phyloP scores from a whole-genome alignment of 2,113 vertebrate genomes.

The Sciurus niger region DNA sequence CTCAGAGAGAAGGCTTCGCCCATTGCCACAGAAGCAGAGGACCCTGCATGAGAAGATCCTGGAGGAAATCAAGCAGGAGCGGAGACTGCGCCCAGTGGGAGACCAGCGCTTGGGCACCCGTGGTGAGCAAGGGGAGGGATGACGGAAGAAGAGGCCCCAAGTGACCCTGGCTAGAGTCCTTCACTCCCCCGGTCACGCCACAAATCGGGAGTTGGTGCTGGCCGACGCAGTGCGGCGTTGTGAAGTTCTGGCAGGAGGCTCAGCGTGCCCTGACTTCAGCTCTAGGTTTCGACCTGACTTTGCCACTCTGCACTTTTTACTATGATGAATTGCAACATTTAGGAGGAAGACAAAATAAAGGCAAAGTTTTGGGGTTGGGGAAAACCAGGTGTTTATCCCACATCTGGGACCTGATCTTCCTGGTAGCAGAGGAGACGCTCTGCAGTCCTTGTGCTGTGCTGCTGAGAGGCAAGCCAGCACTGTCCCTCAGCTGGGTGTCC shows the following conservation, averaged over 20 bases:
- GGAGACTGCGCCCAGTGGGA: constrained; percentile 93
- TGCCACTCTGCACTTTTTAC: not conserved
- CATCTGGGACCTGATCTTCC: not conserved
- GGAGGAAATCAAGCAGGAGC: constrained; percentile 95
- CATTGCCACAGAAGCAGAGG: constrained; percentile 92
- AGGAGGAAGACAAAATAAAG: not conserved
- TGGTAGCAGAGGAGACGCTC: not conserved
- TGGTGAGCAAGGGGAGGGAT: constrained; percentile 82
- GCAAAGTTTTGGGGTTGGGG: not conserved
- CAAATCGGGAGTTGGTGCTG: not conserved
- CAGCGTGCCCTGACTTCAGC: not conserved
- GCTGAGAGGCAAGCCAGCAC: not conserved
- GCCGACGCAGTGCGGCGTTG: not conserved
- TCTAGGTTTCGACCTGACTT: not conserved
- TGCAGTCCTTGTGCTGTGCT: not conserved
- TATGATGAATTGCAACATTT: not conserved
- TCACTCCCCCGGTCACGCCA: not conserved
- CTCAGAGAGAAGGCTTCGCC: constrained; percentile 93
- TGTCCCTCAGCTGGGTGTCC: no score
- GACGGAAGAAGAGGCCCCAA: not conserved
- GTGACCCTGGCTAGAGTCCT: not conserved
- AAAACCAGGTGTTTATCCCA: not conserved
- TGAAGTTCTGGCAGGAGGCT: not conserved
- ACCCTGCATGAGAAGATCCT: constrained; percentile 95
- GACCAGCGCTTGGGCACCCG: constrained; percentile 82